Evolutionary conservation across 2,797 vertebrate species (phyloP).

Genomic region (Hapalemur alaotrensis): DNA sequence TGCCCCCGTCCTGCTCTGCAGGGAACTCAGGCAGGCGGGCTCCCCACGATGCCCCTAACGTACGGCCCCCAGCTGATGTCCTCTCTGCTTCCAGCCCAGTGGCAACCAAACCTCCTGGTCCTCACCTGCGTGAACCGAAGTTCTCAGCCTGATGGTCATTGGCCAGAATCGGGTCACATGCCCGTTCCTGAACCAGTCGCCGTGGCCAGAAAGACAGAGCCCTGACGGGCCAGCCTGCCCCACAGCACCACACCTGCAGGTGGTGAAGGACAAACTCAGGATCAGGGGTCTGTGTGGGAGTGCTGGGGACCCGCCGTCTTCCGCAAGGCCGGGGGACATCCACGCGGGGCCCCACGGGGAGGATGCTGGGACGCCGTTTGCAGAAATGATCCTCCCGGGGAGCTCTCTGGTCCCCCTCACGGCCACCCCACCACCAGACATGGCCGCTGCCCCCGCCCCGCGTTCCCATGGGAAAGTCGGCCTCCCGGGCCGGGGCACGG

Average conservation of each 20-base stretch:
- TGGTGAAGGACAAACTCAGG: accelerated
- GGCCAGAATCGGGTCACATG: neutral
- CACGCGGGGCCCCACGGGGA: accelerated
- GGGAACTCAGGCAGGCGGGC: accelerated
- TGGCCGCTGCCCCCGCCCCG: accelerated
- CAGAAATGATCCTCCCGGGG: neutral
- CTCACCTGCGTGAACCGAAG: neutral
- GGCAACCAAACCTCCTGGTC: neutral
- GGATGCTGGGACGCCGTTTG: accelerated
- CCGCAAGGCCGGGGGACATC: neutral
- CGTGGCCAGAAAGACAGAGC: neutral
- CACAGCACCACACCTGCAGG: accelerated
- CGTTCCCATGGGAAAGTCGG: neutral
- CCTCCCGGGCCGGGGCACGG: neutral
- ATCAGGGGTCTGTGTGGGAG: neutral
- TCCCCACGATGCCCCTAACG: accelerated
- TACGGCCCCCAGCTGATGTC: too few relatives aligned
- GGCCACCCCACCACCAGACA: accelerated
- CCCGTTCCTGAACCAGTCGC: neutral
- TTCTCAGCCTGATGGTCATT: neutral
- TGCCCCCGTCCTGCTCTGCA: neutral
- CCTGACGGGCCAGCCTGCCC: neutral
- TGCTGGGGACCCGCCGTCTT: neutral
- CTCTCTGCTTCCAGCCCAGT: neutral
- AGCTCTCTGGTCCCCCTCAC: accelerated